Evolutionary conservation across 1,140 invertebrate species (phyloP).

Genomic region (Sipha flava): DNA sequence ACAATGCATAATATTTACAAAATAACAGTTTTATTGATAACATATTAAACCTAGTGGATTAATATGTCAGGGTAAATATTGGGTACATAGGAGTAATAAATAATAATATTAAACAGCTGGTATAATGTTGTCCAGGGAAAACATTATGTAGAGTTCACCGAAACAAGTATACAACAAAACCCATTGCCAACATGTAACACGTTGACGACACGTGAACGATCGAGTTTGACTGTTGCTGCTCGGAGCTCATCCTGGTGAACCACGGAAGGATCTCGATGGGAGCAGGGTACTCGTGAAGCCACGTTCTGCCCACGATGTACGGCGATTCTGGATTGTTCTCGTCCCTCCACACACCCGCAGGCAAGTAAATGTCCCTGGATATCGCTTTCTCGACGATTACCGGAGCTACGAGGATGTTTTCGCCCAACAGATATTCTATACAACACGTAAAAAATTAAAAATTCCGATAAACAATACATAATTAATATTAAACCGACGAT

Average conservation of each 20-base stretch:
- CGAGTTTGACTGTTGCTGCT: not conserved
- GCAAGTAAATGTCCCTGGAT: conserved; percentile 66
- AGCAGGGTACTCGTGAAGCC: conserved; percentile 58
- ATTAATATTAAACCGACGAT: too few relatives aligned
- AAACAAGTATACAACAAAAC: not conserved
- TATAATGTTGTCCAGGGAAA: too few relatives aligned
- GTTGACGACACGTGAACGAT: not conserved
- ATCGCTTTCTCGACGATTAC: conserved; percentile 58
- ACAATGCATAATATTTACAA: too few relatives aligned
- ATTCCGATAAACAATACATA: not conserved
- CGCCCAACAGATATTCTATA: conserved; percentile 73
- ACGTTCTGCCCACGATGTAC: conserved; percentile 52
- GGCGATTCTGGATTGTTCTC: conserved; percentile 47
- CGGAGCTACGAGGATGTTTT: conserved; percentile 76
- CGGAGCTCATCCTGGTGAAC: conserved; percentile 44
- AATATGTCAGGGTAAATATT: too few relatives aligned
- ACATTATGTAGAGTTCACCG: too few relatives aligned
- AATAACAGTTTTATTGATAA: too few relatives aligned
- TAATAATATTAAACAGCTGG: too few relatives aligned
- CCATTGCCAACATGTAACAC: not conserved
- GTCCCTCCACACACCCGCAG: conserved; percentile 57
- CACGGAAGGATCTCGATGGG: conserved; percentile 58
- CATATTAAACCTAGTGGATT: too few relatives aligned
- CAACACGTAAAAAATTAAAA: conserved; percentile 11
- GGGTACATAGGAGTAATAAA: too few relatives aligned